Percentiles rank a stretch among this genome's conserved stretches.
Evolutionary conservation across 2,888 invertebrate genomes (phyloP).

Genomic region (Patella depressa): DNA sequence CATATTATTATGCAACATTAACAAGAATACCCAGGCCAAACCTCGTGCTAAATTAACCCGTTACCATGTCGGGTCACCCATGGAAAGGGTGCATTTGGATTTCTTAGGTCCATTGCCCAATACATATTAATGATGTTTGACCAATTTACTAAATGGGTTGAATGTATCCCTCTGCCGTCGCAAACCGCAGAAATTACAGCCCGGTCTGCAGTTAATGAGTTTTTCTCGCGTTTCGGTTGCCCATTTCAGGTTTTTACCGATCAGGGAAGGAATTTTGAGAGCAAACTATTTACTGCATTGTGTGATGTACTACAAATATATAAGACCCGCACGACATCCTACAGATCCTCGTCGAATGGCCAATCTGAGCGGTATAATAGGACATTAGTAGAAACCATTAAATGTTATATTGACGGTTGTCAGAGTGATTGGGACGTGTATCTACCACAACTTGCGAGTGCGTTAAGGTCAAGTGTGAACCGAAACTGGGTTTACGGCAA

Average conservation of each 20-base stretch:
- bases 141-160: neutral
- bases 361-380: slow-evolving; percentile 13
- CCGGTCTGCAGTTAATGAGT: no score
- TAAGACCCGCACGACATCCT: neutral
- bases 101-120: neutral
- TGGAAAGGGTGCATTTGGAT: neutral
- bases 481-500: slow-evolving; percentile 32
- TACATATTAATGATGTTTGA: neutral
- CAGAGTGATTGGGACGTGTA: slow-evolving; percentile 25
- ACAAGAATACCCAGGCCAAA: neutral
- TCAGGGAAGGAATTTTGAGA: no score
- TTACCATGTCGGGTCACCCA: neutral
- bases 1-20: neutral
- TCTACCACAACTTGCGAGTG: slow-evolving; percentile 28
- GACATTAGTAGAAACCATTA: slow-evolving; percentile 4
- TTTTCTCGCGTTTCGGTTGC: no score
- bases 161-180: neutral
- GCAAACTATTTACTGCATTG: neutral
- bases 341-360: slow-evolving; percentile 5
- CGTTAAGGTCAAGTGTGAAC: slow-evolving; percentile 27
- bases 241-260: no score
- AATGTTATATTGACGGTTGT: neutral
- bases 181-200: no score
- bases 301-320: neutral
- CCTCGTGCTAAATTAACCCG: neutral